A percentile compares a stretch with the other conserved stretches of the same genome.
These are phyloP conservation scores for Perdita meconis DNA, from an alignment of 2,888 invertebrate species.

Conservation along the genomic window DNA sequence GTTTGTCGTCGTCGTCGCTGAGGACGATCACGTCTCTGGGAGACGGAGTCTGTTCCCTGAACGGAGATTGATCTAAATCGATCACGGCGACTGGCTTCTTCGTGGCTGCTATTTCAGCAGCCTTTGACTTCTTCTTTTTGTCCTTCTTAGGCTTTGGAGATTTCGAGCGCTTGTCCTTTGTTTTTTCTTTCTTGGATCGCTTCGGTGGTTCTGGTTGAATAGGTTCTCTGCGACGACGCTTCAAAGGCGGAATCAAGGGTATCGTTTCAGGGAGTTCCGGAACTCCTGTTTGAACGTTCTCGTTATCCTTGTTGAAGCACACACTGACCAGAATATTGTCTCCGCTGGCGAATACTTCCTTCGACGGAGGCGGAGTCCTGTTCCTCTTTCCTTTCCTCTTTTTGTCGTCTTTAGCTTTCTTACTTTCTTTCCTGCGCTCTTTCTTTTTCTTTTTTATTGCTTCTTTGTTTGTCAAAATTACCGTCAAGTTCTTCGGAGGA, in stretches of 20 bases:
- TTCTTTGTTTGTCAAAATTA: constrained; percentile 87
- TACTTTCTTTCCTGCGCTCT: constrained; percentile 84
- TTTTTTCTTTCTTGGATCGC: constrained; percentile 82
- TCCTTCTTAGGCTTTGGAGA: constrained; percentile 81
- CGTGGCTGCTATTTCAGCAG: constrained; percentile 85
- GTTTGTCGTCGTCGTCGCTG: constrained; percentile 90
- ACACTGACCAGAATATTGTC: constrained; percentile 97
- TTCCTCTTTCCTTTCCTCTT: constrained; percentile 81
- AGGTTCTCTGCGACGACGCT: constrained; percentile 84
- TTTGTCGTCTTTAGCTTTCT: constrained; percentile 82
- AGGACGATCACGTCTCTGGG: constrained; percentile 93
- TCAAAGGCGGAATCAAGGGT: constrained; percentile 80
- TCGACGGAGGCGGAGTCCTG: constrained; percentile 89
- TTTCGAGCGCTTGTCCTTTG: constrained; percentile 80
- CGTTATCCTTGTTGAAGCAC: constrained; percentile 90
- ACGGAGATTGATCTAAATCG: constrained; percentile 93
- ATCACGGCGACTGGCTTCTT: constrained; percentile 93
- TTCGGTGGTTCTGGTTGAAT: constrained; percentile 78
- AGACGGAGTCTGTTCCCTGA: constrained; percentile 92
- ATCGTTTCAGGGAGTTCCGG: constrained; percentile 80
- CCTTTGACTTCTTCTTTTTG: constrained; percentile 83
- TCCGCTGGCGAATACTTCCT: constrained; percentile 96
- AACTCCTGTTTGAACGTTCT: constrained; percentile 66
- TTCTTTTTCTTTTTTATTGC: constrained; percentile 85
- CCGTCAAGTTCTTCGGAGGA: constrained; percentile 86